Evolutionary conservation across 2,113 vertebrate species (phyloP).

Genomic region (Datnioides undecimradiatus): DNA sequence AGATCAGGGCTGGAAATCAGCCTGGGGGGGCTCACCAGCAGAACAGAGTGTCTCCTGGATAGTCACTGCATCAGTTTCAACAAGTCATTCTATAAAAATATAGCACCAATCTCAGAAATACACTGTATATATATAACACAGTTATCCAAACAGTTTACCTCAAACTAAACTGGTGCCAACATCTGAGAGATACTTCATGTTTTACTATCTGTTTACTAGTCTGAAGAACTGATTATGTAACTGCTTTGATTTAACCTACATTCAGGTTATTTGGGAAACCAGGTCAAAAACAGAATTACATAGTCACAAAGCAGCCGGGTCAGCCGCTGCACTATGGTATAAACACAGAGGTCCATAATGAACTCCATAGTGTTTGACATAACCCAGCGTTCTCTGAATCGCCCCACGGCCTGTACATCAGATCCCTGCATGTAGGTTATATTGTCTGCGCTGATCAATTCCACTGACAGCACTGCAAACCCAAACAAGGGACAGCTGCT

Average conservation of each 20-base stretch:
- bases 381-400: not conserved
- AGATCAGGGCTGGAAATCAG: not conserved
- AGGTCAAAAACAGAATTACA: not conserved
- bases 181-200: not conserved
- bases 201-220: not conserved
- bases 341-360: not conserved
- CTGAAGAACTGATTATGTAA: not conserved
- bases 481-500: conserved; percentile 29
- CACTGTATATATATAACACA: not conserved
- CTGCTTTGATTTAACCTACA: not conserved
- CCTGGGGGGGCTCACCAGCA: not conserved
- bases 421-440: not conserved
- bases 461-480: not conserved
- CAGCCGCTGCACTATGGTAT: not conserved
- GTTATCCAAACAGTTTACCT: not conserved
- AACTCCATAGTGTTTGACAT: not conserved
- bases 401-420: not conserved
- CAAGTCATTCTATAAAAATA: not conserved
- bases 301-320: not conserved
- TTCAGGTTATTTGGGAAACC: not conserved
- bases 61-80: not conserved
- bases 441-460: conserved; percentile 26
- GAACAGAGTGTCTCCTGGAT: not conserved
- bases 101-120: not conserved
- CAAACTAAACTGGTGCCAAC: not conserved